phyloP scores from a whole-genome alignment of 2,113 vertebrate species.

The Indicator maculatus region DNA sequence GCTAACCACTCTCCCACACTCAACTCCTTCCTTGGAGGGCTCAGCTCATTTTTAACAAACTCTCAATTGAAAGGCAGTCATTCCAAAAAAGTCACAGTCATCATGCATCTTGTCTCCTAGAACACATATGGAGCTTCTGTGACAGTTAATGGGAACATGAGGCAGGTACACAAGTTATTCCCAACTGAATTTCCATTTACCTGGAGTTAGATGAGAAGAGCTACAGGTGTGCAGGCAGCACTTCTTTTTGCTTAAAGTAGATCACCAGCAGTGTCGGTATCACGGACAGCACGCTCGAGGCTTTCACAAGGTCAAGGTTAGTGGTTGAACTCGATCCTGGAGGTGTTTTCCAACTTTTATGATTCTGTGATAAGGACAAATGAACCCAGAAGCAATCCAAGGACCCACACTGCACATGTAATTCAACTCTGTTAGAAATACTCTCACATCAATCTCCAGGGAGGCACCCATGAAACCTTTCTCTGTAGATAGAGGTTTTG shows the following conservation, averaged over 20 bases:
- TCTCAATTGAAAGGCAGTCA: background rate
- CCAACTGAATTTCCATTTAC: background rate
- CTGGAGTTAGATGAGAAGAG: background rate
- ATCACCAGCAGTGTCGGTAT: background rate
- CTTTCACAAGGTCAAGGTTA: background rate
- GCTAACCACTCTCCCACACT: background rate
- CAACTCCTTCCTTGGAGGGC: background rate
- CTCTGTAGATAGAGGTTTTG: background rate
- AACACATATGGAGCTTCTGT: background rate
- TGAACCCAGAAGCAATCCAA: background rate
- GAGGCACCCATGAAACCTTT: background rate
- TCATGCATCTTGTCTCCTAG: background rate
- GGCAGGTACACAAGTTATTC: background rate
- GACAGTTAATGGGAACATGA: background rate
- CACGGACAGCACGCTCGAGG: accelerated
- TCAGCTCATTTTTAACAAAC: background rate
- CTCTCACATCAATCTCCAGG: background rate
- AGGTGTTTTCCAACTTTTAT: too few relatives aligned
- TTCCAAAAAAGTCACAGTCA: background rate
- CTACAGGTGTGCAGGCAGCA: background rate
- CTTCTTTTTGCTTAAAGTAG: background rate
- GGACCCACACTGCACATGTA: background rate
- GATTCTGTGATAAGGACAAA: background rate
- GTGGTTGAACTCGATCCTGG: too few relatives aligned
- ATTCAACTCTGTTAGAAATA: background rate